Base-by-base conservation (phyloP, 1,140 invertebrate species). In the Dendroctonus valens region DNA sequence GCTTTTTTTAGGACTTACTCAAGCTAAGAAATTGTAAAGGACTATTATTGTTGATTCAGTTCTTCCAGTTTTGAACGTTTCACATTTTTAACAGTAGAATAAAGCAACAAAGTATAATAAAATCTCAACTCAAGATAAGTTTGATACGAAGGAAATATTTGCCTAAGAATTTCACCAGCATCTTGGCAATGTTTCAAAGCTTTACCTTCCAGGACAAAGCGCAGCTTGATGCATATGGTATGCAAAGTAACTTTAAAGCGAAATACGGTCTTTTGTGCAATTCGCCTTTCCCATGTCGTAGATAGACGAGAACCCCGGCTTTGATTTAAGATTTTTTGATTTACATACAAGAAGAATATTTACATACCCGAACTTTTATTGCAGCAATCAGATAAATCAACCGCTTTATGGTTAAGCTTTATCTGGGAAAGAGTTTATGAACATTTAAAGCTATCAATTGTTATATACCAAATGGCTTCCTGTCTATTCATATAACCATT, bases 291-390 rank as follows among this genome's bases (percentile, higher is more conserved):
- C n/a, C 53, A 55, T 55, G 38, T 55, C 26, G 38, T 9, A 38
- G 53, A 41, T 11, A 55, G 40, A 55, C n/a, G 53, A 55, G 39
- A 8, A 9, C 39, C 7, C 9, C 39, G 37, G n/a, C 38, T 55
- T 55, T 55, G 53, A 55, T 55, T 53, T 53, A 53, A 53, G 51
- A 53, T 53, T 26, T 53, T 53, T 53, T 14, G 14, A 53, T 53
- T 55, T 55, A 55, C 53, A 55, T 55, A 55, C 38, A 55, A 55
- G 37, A 55, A 55, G 53, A 41, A 55, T 8, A 55, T 55, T 55
- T 40, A 55, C 53, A 55, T 55, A 41, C 7, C 53, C 14, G 39
- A 55, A 55, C 11, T 55, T 55, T 39, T 55, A 14, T 52, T 52
- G 50, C 5, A 52, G n/a, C 5, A 4, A 52, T 52, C 6, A 46